Evolutionary conservation across 2,797 vertebrate genomes (phyloP).

Genomic region (Muscicapa striata): DNA sequence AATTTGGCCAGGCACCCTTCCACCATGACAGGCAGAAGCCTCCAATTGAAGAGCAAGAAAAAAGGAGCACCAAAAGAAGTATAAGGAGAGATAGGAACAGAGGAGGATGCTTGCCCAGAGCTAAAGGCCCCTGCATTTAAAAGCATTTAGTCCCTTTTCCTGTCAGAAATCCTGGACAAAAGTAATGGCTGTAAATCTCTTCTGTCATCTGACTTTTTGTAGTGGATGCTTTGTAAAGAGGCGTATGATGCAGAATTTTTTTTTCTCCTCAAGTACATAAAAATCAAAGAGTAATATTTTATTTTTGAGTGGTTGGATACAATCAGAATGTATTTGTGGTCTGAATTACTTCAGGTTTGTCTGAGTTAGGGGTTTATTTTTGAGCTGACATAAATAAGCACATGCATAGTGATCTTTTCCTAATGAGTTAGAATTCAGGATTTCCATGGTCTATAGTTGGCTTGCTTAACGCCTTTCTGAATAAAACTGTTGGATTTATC

Average conservation of each 20-base stretch:
- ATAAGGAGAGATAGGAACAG: not conserved
- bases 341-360: not conserved
- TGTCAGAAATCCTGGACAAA: not conserved
- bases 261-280: not conserved
- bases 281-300: not conserved
- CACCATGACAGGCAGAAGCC: not conserved
- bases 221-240: not conserved
- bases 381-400: not conserved
- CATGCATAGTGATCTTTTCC: not conserved
- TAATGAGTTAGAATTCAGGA: not conserved
- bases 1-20: not conserved
- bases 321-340: not conserved
- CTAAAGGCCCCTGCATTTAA: not conserved
- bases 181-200: not conserved
- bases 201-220: not conserved
- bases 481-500: not conserved
- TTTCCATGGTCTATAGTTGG: not conserved
- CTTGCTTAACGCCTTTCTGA: not conserved
- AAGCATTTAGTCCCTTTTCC: not conserved
- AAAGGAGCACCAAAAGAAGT: not conserved
- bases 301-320: not conserved
- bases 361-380: rapidly evolving
- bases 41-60: not conserved
- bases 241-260: rapidly evolving
- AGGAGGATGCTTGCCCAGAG: not conserved